Base-by-base conservation (phyloP, 2,888 invertebrate genomes). In the Eupeodes luniger region DNA sequence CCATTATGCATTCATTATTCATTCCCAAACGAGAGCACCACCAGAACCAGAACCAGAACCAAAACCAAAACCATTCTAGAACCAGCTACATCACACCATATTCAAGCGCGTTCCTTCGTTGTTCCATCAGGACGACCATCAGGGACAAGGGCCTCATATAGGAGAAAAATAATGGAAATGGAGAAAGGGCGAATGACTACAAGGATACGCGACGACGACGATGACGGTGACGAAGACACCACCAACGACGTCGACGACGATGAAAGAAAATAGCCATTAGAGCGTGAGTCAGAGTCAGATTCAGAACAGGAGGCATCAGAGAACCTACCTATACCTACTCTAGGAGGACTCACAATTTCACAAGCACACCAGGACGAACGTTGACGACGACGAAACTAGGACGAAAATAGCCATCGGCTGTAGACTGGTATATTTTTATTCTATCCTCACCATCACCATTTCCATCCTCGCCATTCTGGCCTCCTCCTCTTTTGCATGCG, bases 1-100 rank as follows among this genome's bases (percentile, higher is more conserved):
- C 87, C 84, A 84, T 87, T 84, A 84, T 84, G 80, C 77, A 80
- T 81, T 87, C 87, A 87, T 87, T 87, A 87, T 83, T 87, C 87
- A 87, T 84, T 51, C 67, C 44, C 44, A 72, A 55, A 79, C 57
- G 40, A 79, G 75, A 34, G 27, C 59, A 12, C 53, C 9, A 61
- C 10, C 10, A 5, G n/a, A 1, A 12, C 55, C 55, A 16, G 6
- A 2, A 40, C 62, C 10, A 5, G n/a, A 1, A 12, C 55, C 55
- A 16, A 2, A 2, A 40, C 62, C 61, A 36, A n/a, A 36, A 69
- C 53, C 69, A 57, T 57, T 14, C 53, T 12, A 55, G 9, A 10
- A 19, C 11, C 57, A 57, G 11, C 27, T 10, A 57, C 57, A 44
- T 16, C 64, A 64, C 12, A 16, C 14, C 64, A 64, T 27, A 47